Base-by-base conservation (phyloP, 2,888 invertebrate species). In the Gonocerus acuteangulatus region DNA sequence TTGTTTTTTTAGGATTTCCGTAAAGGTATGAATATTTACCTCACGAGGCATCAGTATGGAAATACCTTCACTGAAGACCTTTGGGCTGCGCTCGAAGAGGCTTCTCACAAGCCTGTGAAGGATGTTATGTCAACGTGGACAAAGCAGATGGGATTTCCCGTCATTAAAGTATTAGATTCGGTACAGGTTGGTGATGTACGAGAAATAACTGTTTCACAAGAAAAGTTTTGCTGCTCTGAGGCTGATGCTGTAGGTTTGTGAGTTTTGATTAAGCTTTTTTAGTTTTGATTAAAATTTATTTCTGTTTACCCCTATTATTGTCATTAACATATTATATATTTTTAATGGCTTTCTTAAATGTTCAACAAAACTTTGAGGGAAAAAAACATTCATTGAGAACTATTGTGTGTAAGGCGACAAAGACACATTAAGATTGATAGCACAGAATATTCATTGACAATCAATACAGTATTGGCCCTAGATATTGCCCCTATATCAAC, bases 41-140 rank as follows among this genome's bases (percentile, higher is more conserved):
- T 97, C 66, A 88, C 85, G 1, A 82, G 85, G 64, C 90, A 92
- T 77, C 75, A 87, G 77, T 95, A 94, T 74, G 83, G 82, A 70
- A 97, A 96, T 73, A 91, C 96, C 1, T 85, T 85, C 70, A 96
- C 96, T 0, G 90, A 89, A 73, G 94, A 97, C 74, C 78, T 97
- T 69, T 97, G 96, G 96, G 80, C 82, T 1, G 87, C 92, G 0
- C 77, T 97, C 66, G 89, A 87, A 70, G 87, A 65, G 47, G 60
- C 62, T 3, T 65, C 65, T 2, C 60, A 64, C n/a, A 92, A 95
- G 73, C 92, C 94, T 2, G 89, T 99, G 1, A 85, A 84, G 1
- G 83, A 82, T 48, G 87, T 99, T 7, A 97, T 99, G 96, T 87
- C 89, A 6, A 89, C 91, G 18, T 99, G 97, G 97, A 96, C 95